Conservation (phyloP, 1,140 invertebrate species). For the Drosophila pallidifrons region DNA sequence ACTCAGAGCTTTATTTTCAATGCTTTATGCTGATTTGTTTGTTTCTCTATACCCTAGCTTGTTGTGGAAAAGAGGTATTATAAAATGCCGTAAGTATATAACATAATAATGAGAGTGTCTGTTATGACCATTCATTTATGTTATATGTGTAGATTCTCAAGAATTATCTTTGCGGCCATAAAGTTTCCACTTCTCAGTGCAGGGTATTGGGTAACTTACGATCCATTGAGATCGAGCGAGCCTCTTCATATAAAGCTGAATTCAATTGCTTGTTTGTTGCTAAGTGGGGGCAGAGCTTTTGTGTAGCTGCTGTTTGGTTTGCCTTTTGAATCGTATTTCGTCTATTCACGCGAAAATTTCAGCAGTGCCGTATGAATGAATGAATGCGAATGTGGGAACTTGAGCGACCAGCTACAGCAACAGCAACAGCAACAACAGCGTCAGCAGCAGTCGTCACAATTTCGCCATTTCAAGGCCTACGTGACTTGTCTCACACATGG, state of each 20-base stretch:
- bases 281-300: constrained; percentile 27
- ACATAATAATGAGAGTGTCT: no score
- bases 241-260: constrained; percentile 2
- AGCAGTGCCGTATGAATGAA: constrained; percentile 63
- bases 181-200: not conserved
- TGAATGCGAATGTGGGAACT: constrained; percentile 52
- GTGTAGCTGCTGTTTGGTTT: constrained; percentile 57
- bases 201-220: not conserved
- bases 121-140: no score
- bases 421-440: constrained; percentile 20
- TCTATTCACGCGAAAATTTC: constrained; percentile 75
- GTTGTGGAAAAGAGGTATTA: not conserved
- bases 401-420: constrained; percentile 31
- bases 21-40: constrained; percentile 21
- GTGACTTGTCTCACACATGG: constrained; percentile 78
- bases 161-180: not conserved
- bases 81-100: not conserved
- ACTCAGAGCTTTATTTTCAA: constrained; percentile 10
- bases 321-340: constrained; percentile 62
- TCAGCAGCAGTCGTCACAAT: constrained; percentile 56
- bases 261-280: constrained; percentile 46
- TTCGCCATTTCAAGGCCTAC: constrained; percentile 78
- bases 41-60: constrained; percentile 3
- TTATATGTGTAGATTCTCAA: no score
- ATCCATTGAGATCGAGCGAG: constrained; percentile 8